Evolutionary conservation across 2,113 vertebrate species (phyloP).

Genomic region (Isurus oxyrinchus): DNA sequence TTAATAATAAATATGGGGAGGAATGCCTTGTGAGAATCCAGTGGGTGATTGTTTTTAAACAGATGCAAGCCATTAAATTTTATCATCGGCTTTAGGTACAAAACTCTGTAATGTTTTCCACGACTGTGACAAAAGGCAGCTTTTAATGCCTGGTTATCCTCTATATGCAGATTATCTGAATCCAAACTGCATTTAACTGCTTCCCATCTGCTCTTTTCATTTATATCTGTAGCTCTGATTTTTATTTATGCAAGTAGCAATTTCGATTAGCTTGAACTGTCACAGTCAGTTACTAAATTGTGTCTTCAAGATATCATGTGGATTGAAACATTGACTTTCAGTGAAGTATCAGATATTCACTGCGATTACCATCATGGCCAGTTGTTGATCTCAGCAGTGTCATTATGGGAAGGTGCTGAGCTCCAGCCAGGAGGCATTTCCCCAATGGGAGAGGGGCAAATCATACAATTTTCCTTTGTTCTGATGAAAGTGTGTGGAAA

Average conservation of each 20-base stretch:
- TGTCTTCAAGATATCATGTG: not conserved
- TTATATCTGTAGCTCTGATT: not conserved
- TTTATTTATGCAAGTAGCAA: not conserved
- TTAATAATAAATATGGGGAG: not conserved
- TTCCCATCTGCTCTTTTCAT: conserved; percentile 17
- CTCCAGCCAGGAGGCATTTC: not conserved
- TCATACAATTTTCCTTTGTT: not conserved
- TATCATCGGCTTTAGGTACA: not conserved
- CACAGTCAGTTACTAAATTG: not conserved
- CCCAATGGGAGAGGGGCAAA: not conserved
- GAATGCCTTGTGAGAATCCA: not conserved
- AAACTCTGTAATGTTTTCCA: not conserved
- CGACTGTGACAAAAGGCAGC: not conserved
- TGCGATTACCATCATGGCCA: not conserved
- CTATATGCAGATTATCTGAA: conserved; percentile 23
- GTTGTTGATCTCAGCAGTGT: not conserved
- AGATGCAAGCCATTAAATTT: not conserved
- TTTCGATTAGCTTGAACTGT: not conserved
- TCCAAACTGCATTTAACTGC: not conserved
- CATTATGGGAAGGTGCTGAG: not conserved
- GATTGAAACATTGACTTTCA: not conserved
- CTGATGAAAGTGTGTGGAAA: not conserved
- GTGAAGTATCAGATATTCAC: conserved; percentile 9
- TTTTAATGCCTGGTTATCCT: not conserved
- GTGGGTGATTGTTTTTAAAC: not conserved